Evolutionary conservation across 2,888 invertebrate genomes (phyloP).

Genomic region (Theretra japonica): DNA sequence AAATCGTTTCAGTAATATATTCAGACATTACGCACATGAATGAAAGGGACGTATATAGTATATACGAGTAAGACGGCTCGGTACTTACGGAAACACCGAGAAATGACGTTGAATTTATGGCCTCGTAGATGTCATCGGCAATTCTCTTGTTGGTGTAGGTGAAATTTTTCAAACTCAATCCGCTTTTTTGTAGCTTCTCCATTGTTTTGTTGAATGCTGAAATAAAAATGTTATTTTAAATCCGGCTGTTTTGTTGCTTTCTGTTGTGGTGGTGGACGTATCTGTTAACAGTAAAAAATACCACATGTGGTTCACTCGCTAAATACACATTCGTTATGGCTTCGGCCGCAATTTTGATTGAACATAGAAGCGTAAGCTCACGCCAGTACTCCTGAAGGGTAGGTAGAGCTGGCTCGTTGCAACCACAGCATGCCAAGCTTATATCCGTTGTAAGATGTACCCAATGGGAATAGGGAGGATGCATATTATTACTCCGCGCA

Average conservation of each 20-base stretch:
- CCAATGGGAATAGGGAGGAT: too few species aligned
- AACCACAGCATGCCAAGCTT: too few species aligned
- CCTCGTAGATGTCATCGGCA: conserved; percentile 97
- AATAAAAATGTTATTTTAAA: conserved; percentile 43
- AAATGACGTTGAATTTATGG: conserved; percentile 99
- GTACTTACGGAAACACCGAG: conserved; percentile 97
- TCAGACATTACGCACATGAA: conserved; percentile 16
- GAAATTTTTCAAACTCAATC: conserved; percentile 96
- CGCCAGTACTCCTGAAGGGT: too few species aligned
- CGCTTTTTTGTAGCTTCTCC: conserved; percentile 91
- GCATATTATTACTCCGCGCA: too few species aligned
- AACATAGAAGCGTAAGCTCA: not conserved
- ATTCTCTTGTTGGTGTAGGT: conserved; percentile 98
- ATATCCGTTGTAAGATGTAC: too few species aligned
- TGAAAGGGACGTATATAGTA: conserved; percentile 22
- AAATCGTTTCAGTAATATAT: conserved; percentile 16
- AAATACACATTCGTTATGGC: not conserved
- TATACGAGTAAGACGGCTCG: conserved; percentile 23
- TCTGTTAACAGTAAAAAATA: not conserved
- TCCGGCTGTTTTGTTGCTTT: not conserved
- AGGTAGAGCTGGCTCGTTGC: too few species aligned
- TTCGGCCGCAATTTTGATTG: not conserved
- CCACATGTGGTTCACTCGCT: not conserved
- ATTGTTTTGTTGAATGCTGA: conserved; percentile 98
- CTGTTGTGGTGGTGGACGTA: not conserved